A percentile compares a stretch with the other conserved stretches of the same genome.
Evolutionary conservation across 1,140 invertebrate genomes (phyloP).

Genomic region (roundworm (Caenorhabditis elegans)): WBcel235 BX284602.5:7881501-7882000

Average conservation of each 20-base stretch:
- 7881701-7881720: neutral
- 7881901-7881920: neutral
- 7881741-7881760: neutral
- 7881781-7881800: neutral
- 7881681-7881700: neutral
- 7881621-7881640: neutral
- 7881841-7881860: neutral
- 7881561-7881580: slow-evolving; percentile 13
- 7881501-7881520: slow-evolving; percentile 2
- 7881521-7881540: neutral
- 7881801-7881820: neutral
- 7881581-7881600: neutral
- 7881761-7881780: slow-evolving; percentile 7
- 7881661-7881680: neutral
- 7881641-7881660: neutral
- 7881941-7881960: neutral
- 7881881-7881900: neutral
- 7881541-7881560: neutral
- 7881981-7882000: neutral
- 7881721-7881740: neutral
- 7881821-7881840: neutral
- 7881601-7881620: neutral
- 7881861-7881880: neutral
- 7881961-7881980: neutral
- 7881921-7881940: neutral